A percentile compares a stretch with the other conserved stretches of the same genome.
These are phyloP conservation scores for Loriculus beryllinus DNA, from an alignment of 2,797 vertebrate species.

Conservation along the genomic window DNA sequence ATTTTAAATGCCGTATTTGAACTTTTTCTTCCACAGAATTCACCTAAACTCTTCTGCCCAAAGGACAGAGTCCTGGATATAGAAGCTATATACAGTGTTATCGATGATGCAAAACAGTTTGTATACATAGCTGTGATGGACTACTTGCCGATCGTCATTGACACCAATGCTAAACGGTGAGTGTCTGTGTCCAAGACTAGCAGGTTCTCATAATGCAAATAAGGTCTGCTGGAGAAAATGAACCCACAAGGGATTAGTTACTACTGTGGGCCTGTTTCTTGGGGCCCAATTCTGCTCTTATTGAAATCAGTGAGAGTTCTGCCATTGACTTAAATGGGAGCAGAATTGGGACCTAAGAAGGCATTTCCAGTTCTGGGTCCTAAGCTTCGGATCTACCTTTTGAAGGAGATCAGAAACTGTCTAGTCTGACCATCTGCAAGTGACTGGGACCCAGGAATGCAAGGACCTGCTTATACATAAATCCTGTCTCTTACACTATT, in stretches of 20 bases:
- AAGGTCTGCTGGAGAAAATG: not conserved
- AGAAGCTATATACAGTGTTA: conserved; percentile 90
- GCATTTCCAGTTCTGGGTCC: conserved; percentile 19
- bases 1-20: not conserved
- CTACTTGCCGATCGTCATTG: conserved; percentile 86
- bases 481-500: not conserved
- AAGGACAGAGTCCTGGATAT: conserved; percentile 89
- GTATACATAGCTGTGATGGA: conserved; percentile 92
- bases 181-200: not conserved
- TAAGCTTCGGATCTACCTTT: conserved; percentile 24
- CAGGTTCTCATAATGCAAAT: not conserved
- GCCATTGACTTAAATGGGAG: conserved; percentile 63
- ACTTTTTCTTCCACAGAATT: conserved; percentile 82
- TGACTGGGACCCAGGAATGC: not conserved
- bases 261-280: conserved; percentile 23
- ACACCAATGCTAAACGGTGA: conserved; percentile 82
- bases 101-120: conserved; percentile 86
- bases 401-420: conserved; percentile 34
- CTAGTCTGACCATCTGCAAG: not conserved
- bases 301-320: conserved; percentile 64
- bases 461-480: not conserved
- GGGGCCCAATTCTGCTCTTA: conserved; percentile 60
- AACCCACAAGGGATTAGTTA: not conserved
- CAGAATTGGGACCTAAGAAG: conserved; percentile 61
- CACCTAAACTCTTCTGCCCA: conserved; percentile 90